Evolutionary conservation across 2,888 invertebrate genomes (phyloP).

Genomic region (Caenorhabditis imperialis): DNA sequence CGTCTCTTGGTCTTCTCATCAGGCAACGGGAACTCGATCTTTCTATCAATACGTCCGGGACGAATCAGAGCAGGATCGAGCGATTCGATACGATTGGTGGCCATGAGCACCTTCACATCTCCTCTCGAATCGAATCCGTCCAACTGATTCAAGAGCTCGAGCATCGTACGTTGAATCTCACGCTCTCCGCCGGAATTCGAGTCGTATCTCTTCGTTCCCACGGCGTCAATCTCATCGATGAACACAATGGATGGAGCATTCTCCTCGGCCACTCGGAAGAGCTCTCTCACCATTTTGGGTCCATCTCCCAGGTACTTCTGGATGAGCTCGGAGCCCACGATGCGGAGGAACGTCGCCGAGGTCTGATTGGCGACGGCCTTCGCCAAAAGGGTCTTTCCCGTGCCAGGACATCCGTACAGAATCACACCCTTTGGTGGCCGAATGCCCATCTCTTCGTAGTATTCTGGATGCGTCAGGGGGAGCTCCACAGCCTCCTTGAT

Average conservation of each 20-base stretch:
- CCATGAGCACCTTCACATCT: conserved; percentile 97
- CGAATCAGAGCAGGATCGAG: conserved; percentile 97
- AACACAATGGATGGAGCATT: conserved; percentile 99
- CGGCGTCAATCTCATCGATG: conserved; percentile 98
- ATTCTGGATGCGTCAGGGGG: conserved; percentile 98
- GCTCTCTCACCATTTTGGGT: conserved; percentile 95
- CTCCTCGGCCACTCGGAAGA: conserved; percentile 99
- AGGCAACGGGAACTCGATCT: conserved; percentile 98
- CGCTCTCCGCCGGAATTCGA: conserved; percentile 99
- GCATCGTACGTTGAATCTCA: conserved; percentile 99
- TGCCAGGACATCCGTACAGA: conserved; percentile 96
- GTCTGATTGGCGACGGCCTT: conserved; percentile 99
- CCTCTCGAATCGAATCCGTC: conserved; percentile 97
- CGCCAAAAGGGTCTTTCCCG: conserved; percentile 96
- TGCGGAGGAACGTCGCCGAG: conserved; percentile 96
- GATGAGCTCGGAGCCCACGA: conserved; percentile 87
- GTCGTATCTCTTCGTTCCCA: conserved; percentile 96
- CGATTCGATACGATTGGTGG: conserved; percentile 97
- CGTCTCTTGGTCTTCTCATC: conserved; percentile 98
- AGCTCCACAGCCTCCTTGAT: conserved; percentile 98
- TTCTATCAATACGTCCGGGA: conserved; percentile 97
- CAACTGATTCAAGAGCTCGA: conserved; percentile 96
- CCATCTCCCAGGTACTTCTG: conserved; percentile 98
- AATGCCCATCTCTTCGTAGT: conserved; percentile 99
- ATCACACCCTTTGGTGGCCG: conserved; percentile 99